Conservation (phyloP, 2,797 vertebrate species). For the Lophotriccus pileatus region DNA sequence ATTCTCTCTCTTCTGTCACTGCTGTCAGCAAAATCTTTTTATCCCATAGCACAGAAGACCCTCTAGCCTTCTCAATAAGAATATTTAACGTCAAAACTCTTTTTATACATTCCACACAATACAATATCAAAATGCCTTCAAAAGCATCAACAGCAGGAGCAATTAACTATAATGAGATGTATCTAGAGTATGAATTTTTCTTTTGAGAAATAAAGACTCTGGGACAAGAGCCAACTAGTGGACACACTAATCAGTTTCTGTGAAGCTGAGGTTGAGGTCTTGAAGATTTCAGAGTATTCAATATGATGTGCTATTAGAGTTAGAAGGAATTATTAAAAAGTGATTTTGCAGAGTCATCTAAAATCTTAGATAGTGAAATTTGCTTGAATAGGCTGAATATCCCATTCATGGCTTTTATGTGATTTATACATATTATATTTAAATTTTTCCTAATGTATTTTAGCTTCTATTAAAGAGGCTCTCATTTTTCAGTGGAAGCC, state of each 20-base stretch:
- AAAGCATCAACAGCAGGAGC: not conserved
- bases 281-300: not conserved
- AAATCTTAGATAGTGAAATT: not conserved
- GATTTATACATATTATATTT: not conserved
- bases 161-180: not conserved
- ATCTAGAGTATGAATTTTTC: not conserved
- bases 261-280: not conserved
- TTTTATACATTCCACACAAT: not conserved
- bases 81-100: not conserved
- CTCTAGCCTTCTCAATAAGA: not conserved
- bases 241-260: not conserved
- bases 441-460: not conserved
- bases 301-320: not conserved
- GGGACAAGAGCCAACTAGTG: not conserved
- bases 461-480: not conserved
- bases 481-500: not conserved
- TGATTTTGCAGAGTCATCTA: not conserved
- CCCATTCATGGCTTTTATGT: not conserved
- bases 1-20: not conserved
- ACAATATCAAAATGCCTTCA: not conserved
- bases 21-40: not conserved
- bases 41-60: not conserved
- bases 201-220: not conserved
- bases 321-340: not conserved
- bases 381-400: not conserved